Conservation (phyloP, 2,113 vertebrate genomes). For the Trichechus manatus region DNA sequence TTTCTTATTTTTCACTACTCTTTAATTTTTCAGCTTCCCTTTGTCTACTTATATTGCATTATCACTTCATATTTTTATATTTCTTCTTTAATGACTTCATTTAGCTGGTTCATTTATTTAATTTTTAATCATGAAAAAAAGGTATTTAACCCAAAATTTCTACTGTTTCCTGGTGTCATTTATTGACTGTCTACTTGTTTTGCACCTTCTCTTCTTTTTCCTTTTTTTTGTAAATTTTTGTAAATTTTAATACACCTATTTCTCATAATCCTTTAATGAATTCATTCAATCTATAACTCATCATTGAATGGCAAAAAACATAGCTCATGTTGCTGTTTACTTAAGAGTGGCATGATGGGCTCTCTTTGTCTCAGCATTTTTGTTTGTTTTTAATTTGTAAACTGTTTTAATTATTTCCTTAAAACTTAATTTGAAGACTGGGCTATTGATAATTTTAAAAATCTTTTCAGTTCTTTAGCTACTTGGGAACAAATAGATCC, state of each 20-base stretch:
- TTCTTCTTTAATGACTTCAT: background rate
- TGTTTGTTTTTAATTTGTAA: background rate
- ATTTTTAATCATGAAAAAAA: background rate
- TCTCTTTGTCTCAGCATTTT: background rate
- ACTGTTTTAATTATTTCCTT: background rate
- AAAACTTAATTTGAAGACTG: background rate
- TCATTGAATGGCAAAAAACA: background rate
- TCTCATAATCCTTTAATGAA: background rate
- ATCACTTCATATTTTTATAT: background rate
- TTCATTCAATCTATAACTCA: background rate
- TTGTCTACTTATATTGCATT: background rate
- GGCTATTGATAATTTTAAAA: background rate
- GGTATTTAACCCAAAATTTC: background rate
- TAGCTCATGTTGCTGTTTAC: background rate
- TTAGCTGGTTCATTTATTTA: background rate
- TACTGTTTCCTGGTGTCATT: background rate
- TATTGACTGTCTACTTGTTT: background rate
- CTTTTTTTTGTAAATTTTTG: too few species aligned
- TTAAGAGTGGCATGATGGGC: background rate
- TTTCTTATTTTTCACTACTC: background rate
- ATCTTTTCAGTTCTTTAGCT: slow-evolving; percentile 8
- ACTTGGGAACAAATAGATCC: background rate
- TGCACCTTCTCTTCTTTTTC: background rate
- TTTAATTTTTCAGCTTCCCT: background rate
- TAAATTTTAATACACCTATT: too few species aligned